Evolutionary conservation across 2,797 vertebrate species (phyloP), one percentile per base, ranked within the genome.

Genomic region (Gymnopithys bicolor): DNA sequence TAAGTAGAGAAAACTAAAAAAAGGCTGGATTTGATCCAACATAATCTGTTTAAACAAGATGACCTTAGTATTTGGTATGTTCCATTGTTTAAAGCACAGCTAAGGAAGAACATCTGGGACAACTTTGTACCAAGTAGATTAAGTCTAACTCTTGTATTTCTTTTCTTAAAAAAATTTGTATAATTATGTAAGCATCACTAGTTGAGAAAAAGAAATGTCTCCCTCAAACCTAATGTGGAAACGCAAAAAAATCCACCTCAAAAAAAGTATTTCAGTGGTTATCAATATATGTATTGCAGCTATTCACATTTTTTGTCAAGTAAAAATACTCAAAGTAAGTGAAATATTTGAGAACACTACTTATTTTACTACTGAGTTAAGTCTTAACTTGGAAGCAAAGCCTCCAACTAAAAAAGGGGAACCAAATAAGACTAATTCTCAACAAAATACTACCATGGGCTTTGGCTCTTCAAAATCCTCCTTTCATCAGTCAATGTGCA

Each of bases 61-160:
- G 67, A 94, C 89, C 77, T 82, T 79, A 28, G 25, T 51, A 69
- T 77, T 69, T 90, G 78, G 89, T 59, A 59, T 60, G 33, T 93
- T 84, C 63, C 59, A 89, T 87, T 87, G 86, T 96, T 95, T 90
- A 63, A 92, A 93, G 73, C 70, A 76, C 35, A 90, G 51, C 39
- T 73, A 87, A 86, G 45, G 33, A 87, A 79, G 39, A 93, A 87
- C 81, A 95, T 79, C 87, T 95, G 87, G 67, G 78, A 93, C 56
- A 82, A 73, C 55, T 92, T 19, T 74, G 63, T 74, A 84, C 52
- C 59, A 79, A 89, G 35, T 0, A 79, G 55, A 59, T 35, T 4
- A 30, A 94, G 68, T 25, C 39, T 35, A 86, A 58, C 27, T 86
- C 46, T 23, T 25, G 7, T 7, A 87, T 76, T 84, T 69, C 33